These are phyloP conservation scores for Oceanodroma leucorhoa DNA, from an alignment of 2,797 vertebrate genomes.

Conservation along the genomic window DNA sequence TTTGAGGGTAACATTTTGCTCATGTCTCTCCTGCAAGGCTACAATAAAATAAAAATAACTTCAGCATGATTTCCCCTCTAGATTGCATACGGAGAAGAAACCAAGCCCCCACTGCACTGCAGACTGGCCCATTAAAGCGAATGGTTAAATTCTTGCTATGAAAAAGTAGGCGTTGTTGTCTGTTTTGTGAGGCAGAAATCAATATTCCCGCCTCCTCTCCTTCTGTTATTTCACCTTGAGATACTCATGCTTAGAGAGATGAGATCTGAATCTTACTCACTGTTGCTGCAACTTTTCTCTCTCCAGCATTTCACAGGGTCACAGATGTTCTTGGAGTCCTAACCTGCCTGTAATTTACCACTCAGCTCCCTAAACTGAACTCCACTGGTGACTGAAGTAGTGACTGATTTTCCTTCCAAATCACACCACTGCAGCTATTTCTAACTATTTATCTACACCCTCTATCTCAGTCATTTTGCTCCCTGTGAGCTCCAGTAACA, in stretches of 20 bases:
- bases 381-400: neutral
- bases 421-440: constrained; percentile 5
- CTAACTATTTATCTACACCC: constrained; percentile 14
- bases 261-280: constrained; percentile 56
- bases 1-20: neutral
- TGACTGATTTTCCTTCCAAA: constrained; percentile 42
- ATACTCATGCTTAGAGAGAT: constrained; percentile 46
- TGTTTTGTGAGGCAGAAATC: constrained; percentile 65
- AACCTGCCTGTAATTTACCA: constrained; percentile 35
- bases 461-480: constrained; percentile 25
- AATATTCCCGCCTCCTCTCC: constrained; percentile 61
- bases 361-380: constrained; percentile 11
- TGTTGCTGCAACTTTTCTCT: constrained; percentile 22
- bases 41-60: constrained; percentile 9
- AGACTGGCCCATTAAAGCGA: constrained; percentile 33
- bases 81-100: constrained; percentile 16
- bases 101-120: neutral
- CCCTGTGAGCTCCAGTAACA: constrained; percentile 20
- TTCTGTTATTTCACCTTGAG: constrained; percentile 61
- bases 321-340: neutral
- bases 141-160: constrained; percentile 50
- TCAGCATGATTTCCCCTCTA: constrained; percentile 5
- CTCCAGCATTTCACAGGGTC: constrained; percentile 37
- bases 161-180: constrained; percentile 66
- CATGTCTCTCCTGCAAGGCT: neutral